Base-by-base conservation (phyloP, 2,113 vertebrate species). In the Sterna hirundo region DNA sequence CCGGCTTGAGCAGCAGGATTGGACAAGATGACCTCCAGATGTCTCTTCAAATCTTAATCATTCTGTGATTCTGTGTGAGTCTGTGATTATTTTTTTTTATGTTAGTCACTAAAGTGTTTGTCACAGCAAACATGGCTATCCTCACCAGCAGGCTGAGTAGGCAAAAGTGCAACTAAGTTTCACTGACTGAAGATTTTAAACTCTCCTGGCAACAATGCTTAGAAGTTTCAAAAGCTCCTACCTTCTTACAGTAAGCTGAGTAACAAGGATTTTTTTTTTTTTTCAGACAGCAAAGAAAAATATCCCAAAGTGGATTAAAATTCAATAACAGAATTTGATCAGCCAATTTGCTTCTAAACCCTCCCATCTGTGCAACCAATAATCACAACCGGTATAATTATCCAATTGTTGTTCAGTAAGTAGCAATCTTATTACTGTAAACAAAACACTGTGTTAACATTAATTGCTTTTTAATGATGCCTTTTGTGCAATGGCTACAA, bases 391-490 rank as follows among this genome's bases (percentile, higher is more conserved):
- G 8, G 44, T 79, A 38, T 80, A 95, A 96, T 95, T 95, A 97
- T 92, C 83, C 57, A 89, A 82, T 95, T 85, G 34, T 75, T 94
- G 27, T 90, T 97, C 44, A 72, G 86, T 49, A 90, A 76, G 64
- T 78, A 93, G 22, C 64, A 79, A 85, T 95, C 52, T 84, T 91
- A 83, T 94, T 93, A 84, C 71, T 78, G 88, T 86, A 97, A 97
- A 96, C 89, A 97, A 97, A 97, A 94, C 71, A 93, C 58, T 90
- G 40, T 80, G 81, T 90, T 87, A 95, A 79, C 80, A 82, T 66
- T 75, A 91, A 93, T 93, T 22, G 34, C 61, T 91, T 96, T 94
- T 81, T 94, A 94, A 89, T 75, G 52, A 86, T 86, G 44, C 16
- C 42, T 70, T 93, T 76, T 94, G 42, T 79, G n/a, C 13, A 84